A percentile compares a stretch with the other conserved stretches of the same genome.
These are phyloP conservation scores for Yponomeuta cagnagella DNA, from an alignment of 2,888 invertebrate species.

Conservation along the genomic window DNA sequence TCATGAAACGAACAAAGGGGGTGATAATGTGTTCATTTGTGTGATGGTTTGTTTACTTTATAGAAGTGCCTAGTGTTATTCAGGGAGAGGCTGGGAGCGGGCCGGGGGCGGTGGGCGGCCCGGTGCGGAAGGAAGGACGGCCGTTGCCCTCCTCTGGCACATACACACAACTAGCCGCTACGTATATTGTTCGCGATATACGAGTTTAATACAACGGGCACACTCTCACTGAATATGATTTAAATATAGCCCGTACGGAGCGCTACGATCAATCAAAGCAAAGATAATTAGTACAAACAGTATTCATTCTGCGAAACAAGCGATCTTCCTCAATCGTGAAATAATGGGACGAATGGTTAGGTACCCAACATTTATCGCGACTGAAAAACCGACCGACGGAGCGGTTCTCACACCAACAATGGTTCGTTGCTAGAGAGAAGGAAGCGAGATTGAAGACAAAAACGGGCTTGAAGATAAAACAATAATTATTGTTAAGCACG, in stretches of 20 bases:
- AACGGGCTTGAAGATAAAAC: slow-evolving; percentile 11
- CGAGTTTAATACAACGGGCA: neutral
- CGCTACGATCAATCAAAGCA: neutral
- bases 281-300: slow-evolving; percentile 1
- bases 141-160: slow-evolving; percentile 40
- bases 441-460: slow-evolving; percentile 12
- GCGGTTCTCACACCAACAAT: slow-evolving; percentile 13
- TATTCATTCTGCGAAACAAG: neutral
- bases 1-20: slow-evolving; percentile 15
- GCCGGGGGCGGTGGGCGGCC: slow-evolving; percentile 22
- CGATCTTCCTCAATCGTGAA: neutral
- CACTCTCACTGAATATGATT: slow-evolving; percentile 8
- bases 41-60: slow-evolving; percentile 7
- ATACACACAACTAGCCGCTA: neutral
- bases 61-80: neutral
- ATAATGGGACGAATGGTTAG: neutral
- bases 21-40: neutral
- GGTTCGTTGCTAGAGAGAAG: slow-evolving; percentile 12
- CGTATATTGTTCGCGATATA: neutral
- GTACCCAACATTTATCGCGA: neutral
- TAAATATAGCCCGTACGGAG: neutral
- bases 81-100: slow-evolving; percentile 18
- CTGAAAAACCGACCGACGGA: slow-evolving; percentile 7
- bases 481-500: slow-evolving; percentile 18
- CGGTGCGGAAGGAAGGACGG: slow-evolving; percentile 54